Base-by-base conservation (phyloP, 1,140 invertebrate genomes). In the Micrasema minimum region DNA sequence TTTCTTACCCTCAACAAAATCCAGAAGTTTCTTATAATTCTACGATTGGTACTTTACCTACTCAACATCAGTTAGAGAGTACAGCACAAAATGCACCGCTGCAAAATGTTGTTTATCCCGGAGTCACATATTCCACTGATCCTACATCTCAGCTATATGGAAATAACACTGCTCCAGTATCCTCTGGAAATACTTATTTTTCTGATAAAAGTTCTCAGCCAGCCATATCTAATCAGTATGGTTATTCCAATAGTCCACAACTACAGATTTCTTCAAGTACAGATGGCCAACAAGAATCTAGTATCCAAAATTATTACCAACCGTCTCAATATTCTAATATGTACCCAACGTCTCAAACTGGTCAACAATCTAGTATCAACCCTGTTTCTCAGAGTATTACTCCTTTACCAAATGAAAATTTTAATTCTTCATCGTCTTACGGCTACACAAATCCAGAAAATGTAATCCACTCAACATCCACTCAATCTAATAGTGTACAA, bases 1-100 rank as follows among this genome's bases (percentile, higher is more conserved):
- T 75, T 51, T 66, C 66, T 26, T 69, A 64, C 43, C 10, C 67
- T 16, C 11, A 43, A 22, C 50, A 59, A 43, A 69, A 43, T 41
- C n/a, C 57, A 23, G 12, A 20, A 35, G 38, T 61, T 45, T 20
- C 50, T 12, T 65, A 71, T 70, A 43, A 10, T 3, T 11, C 16
- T 11, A n/a, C 22, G 3, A 20, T 51, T 62, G 12, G 51, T n/a
- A 18, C 7, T 26, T 3, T 51, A 22, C 31, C 55, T 57, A 51
- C 22, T 62, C 20, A 45, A 46, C 43, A 43, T 10, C 59, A 62
- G 41, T 10, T 5, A 43, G 5, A 23, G 45, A n/a, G 4, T 38
- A 14, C 59, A 43, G 14, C 12, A 16, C 38, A 46, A n/a, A 43
- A 20, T 61, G 18, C 22, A n/a, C 43, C 37, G 20, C n/a, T 22